These are phyloP conservation scores for Suncus etruscus DNA, from an alignment of 2,113 vertebrate species.

Conservation along the genomic window DNA sequence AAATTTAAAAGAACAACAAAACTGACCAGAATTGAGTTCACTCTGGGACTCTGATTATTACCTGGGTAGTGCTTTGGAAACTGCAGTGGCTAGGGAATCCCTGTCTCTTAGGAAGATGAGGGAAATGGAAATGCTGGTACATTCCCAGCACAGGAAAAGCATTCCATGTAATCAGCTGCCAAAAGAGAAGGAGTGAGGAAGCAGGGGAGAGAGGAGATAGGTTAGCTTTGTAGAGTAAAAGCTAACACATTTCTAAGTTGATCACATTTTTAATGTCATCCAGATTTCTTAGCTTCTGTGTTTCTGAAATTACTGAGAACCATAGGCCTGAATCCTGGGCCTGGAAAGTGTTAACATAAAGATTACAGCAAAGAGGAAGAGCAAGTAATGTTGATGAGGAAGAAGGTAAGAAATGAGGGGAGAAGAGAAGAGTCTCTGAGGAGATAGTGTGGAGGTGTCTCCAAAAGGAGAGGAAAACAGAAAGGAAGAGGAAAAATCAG, in stretches of 20 bases:
- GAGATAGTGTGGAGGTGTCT: not conserved
- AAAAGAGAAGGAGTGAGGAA: not conserved
- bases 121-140: not conserved
- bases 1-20: not conserved
- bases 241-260: too few relatives aligned
- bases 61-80: not conserved
- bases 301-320: not conserved
- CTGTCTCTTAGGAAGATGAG: not conserved
- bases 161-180: not conserved
- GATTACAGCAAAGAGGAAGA: not conserved
- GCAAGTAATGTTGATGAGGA: not conserved
- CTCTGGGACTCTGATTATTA: not conserved
- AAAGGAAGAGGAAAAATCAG: too few relatives aligned
- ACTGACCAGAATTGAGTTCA: not conserved
- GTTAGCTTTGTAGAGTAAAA: not conserved
- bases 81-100: not conserved
- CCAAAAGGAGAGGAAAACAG: not conserved
- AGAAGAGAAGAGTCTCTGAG: fast-evolving
- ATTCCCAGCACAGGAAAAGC: not conserved
- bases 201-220: not conserved
- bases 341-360: not conserved
- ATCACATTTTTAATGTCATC: conserved; percentile 2
- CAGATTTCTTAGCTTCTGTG: not conserved
- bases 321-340: not conserved
- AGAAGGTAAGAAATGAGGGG: fast-evolving